phyloP scores from a whole-genome alignment of 2,797 vertebrate species.

The Acanthiza pusilla region DNA sequence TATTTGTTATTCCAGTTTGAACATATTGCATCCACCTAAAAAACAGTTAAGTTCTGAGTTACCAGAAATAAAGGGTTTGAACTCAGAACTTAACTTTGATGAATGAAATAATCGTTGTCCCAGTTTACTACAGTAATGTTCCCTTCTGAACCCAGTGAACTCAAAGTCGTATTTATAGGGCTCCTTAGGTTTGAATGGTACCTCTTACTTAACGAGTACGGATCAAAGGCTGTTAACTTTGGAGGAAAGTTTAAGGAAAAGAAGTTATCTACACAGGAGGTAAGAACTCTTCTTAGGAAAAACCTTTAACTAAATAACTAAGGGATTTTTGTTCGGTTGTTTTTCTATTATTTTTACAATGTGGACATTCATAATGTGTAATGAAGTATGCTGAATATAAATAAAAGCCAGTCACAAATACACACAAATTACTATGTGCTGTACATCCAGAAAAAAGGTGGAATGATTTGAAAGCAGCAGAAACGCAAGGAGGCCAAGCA shows the following conservation, averaged over 20 bases:
- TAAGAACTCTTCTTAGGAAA: neutral
- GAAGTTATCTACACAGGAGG: neutral
- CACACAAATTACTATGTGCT: slow-evolving; percentile 47
- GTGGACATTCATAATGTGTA: slow-evolving; percentile 30
- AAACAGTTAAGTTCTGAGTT: neutral
- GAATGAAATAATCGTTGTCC: neutral
- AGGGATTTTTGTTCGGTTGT: neutral
- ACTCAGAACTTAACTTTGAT: neutral
- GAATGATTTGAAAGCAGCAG: slow-evolving; percentile 65
- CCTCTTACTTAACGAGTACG: neutral
- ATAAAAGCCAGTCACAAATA: slow-evolving; percentile 56
- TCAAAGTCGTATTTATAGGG: neutral
- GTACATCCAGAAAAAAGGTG: slow-evolving; percentile 52
- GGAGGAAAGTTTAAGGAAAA: slow-evolving; percentile 4
- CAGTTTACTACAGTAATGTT: neutral
- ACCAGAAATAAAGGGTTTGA: neutral
- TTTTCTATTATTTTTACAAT: neutral
- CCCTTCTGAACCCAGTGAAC: neutral
- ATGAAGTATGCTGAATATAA: slow-evolving; percentile 33
- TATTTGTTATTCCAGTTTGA: neutral
- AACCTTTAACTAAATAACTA: neutral
- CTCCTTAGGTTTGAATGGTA: neutral
- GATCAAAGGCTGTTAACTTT: neutral
- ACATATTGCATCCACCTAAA: neutral
- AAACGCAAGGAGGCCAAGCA: slow-evolving; percentile 82